Evolutionary conservation across 2,888 invertebrate species (phyloP), one percentile per base, ranked within the genome.

Genomic region (Dusona sp.): DNA sequence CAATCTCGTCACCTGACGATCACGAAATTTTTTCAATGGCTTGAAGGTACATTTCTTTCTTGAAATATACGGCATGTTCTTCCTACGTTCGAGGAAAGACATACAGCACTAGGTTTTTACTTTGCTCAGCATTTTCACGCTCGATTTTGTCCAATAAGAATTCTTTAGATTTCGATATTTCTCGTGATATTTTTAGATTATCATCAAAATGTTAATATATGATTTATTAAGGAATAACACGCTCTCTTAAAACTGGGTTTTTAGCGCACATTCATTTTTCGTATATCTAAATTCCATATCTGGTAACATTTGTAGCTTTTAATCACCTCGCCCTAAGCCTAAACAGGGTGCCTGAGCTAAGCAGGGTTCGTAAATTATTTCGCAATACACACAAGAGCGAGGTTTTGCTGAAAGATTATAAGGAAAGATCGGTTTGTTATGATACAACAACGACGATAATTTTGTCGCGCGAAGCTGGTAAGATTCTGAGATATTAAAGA

Each of bases 1-100:
- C 83, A 83, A 86, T 83, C 83, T 77, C 75, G 65, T 77, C 83
- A 65, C 68, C 22, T 77, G 54, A 65, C 70, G 38, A 48, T 79
- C 29, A 38, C 29, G 48, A 48, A 73, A 75, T 64, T 81, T 67
- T 74, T 33, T 51, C 38, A 70, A 61, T 61, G 29, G 25, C 29
- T 61, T 6, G 11, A 29, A 61, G 29, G 16, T 29, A 6, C 29
- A 29, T 61, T 61, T 61, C 29, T 61, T 29, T 45, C 42, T 19
- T n/a, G 42, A 70, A 68, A 57, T 29, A 68, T 42, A 19, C 11
- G 25, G 7, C 8, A 25, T 25, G 8, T 68, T 54, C 54, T 19
- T 19, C 3, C 16, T 4, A 74, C 57, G 7, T 48, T 45, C 22
- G n/a, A 57, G 29, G 16, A 29, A 61, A 29, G 16, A 29, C 16